Evolutionary conservation across 2,797 vertebrate genomes (phyloP).

Genomic region (Hipposideros larvatus): DNA sequence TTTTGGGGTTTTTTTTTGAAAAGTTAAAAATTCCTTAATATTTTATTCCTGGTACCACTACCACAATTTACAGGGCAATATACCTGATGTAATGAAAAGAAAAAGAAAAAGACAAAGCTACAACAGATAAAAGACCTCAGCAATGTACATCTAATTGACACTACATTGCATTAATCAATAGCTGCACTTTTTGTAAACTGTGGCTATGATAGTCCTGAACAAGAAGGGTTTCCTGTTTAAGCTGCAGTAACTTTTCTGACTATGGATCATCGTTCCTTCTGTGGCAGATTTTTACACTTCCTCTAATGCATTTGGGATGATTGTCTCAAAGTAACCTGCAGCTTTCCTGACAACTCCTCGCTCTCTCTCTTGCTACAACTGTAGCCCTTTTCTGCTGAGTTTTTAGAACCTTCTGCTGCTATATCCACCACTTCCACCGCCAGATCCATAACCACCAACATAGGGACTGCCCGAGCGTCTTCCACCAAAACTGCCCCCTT

Average conservation of each 20-base stretch:
- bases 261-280: constrained; percentile 94
- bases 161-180: constrained; percentile 93
- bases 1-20: constrained; percentile 49
- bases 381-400: no score
- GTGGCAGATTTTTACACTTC: constrained; percentile 94
- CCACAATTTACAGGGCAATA: constrained; percentile 96
- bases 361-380: constrained; percentile 96
- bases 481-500: no score
- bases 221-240: constrained; percentile 95
- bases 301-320: constrained; percentile 97
- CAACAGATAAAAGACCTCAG: constrained; percentile 94
- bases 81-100: constrained; percentile 93
- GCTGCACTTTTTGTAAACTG: constrained; percentile 96
- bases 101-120: constrained; percentile 91
- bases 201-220: constrained; percentile 95
- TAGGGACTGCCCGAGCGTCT: no score
- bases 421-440: no score
- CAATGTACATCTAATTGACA: constrained; percentile 93
- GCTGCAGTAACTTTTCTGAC: constrained; percentile 98
- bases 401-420: no score
- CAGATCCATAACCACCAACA: no score
- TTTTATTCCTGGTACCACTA: constrained; percentile 95
- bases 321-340: constrained; percentile 99
- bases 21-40: constrained; percentile 93
- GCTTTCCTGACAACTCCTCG: constrained; percentile 99